Percentiles rank a stretch among this genome's conserved stretches.
Evolutionary conservation across 1,140 invertebrate genomes (phyloP).

Genomic region (Cydia amplana): DNA sequence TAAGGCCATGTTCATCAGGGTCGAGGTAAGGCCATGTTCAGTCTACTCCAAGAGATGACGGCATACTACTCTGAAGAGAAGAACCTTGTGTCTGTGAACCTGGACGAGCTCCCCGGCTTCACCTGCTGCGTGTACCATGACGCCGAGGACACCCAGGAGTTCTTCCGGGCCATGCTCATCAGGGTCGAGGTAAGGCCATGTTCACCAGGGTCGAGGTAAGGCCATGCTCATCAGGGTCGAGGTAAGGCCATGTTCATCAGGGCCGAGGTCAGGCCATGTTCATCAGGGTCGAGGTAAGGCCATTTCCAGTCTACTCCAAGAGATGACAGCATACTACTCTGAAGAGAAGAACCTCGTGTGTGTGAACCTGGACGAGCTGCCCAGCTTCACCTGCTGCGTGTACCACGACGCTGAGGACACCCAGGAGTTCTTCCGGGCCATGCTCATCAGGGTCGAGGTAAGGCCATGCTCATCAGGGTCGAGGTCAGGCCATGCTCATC

Average conservation of each 20-base stretch:
- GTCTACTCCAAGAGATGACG: background rate
- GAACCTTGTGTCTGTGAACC: constrained; percentile 41
- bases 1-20: too few species aligned
- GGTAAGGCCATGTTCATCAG: too few species aligned
- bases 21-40: too few species aligned
- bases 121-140: constrained; percentile 59
- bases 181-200: constrained; percentile 60
- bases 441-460: constrained; percentile 62
- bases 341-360: constrained; percentile 38
- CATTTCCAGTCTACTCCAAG: too few species aligned
- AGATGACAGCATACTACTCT: constrained; percentile 45
- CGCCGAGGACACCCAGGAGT: constrained; percentile 45
- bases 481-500: too few species aligned
- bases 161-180: constrained; percentile 60
- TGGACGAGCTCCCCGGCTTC: constrained; percentile 46
- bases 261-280: too few species aligned
- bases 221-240: too few species aligned
- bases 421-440: constrained; percentile 53
- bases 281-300: too few species aligned
- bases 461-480: too few species aligned
- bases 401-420: constrained; percentile 52
- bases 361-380: constrained; percentile 46
- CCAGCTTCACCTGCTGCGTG: constrained; percentile 53
- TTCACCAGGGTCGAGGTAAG: too few species aligned
- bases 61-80: constrained; percentile 47